Conservation (phyloP, 2,888 invertebrate genomes). For the Didymodactylos carnosus region DNA sequence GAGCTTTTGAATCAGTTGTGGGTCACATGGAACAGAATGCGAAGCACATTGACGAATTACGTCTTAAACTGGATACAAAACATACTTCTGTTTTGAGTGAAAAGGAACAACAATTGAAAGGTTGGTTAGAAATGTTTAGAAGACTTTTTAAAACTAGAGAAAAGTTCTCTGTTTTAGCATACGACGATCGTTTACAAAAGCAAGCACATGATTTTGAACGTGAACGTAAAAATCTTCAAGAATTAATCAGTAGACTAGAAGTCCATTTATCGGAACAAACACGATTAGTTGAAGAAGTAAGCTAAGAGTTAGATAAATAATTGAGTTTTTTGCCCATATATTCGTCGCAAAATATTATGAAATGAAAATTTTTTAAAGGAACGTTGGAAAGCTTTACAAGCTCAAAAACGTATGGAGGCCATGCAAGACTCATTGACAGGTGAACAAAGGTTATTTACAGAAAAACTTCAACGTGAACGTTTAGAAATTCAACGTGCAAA, state of each 20-base stretch:
- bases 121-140: background rate
- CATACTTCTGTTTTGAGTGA: background rate
- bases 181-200: background rate
- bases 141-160: too few relatives aligned
- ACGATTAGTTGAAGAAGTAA: background rate
- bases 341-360: too few relatives aligned
- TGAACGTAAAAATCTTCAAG: background rate
- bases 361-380: background rate
- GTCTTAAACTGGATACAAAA: background rate
- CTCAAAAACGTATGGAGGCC: background rate
- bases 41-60: background rate
- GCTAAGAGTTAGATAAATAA: too few relatives aligned
- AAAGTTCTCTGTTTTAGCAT: background rate
- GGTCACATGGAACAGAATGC: background rate
- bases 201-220: background rate
- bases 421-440: background rate
- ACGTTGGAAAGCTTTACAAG: background rate
- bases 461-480: background rate
- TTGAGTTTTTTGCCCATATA: too few relatives aligned
- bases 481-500: background rate
- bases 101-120: background rate
- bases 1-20: background rate
- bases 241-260: background rate
- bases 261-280: background rate
- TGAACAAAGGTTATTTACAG: background rate